phyloP scores from a whole-genome alignment of 1,140 invertebrate species.

The Apolygus lucorum region DNA sequence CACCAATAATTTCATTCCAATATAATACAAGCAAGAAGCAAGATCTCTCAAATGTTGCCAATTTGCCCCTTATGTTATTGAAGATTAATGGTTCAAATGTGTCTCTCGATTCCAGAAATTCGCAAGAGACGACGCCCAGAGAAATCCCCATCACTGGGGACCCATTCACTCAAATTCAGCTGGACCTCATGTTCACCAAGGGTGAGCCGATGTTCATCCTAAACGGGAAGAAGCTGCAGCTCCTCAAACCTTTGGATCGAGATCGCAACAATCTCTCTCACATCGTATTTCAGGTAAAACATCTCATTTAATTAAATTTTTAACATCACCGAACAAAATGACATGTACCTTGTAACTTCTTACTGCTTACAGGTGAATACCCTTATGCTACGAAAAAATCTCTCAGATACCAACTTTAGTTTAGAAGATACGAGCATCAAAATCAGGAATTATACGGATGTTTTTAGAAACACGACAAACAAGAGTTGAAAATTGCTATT shows the following conservation, averaged over 20 bases:
- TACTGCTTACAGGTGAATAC: no score
- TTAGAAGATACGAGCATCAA: no score
- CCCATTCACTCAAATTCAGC: slow-evolving; percentile 64
- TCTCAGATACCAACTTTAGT: no score
- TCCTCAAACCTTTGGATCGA: slow-evolving; percentile 71
- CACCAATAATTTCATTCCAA: no score
- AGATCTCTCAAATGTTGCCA: background rate
- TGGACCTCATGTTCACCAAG: slow-evolving; percentile 68
- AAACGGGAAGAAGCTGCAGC: slow-evolving; percentile 68
- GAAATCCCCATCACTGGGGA: slow-evolving; percentile 74
- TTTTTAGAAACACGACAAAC: no score
- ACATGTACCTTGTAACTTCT: no score
- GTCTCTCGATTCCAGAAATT: slow-evolving; percentile 53
- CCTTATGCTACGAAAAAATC: no score
- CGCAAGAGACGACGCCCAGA: slow-evolving; percentile 66
- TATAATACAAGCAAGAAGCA: no score
- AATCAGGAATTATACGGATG: no score
- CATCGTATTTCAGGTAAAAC: slow-evolving; percentile 71
- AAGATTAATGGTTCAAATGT: background rate
- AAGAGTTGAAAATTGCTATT: no score
- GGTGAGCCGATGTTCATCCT: slow-evolving; percentile 65
- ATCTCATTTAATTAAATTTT: no score
- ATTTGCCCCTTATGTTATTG: background rate
- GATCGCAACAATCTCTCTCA: slow-evolving; percentile 78
- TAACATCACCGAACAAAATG: no score